These are phyloP conservation scores for Huso huso DNA, from an alignment of 2,797 vertebrate species.

Conservation along the genomic window DNA sequence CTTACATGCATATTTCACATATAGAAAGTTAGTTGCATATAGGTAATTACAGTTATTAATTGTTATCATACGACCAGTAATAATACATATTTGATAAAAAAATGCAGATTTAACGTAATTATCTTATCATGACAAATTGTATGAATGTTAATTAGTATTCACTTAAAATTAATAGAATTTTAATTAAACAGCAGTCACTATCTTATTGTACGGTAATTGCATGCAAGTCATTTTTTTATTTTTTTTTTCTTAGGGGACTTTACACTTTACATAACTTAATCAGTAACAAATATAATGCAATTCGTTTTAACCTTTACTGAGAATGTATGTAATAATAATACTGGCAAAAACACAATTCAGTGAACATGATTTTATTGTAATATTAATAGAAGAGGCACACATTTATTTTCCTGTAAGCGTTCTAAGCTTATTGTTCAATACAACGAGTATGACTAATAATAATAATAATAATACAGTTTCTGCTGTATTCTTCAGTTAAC, in stretches of 20 bases:
- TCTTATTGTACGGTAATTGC: conserved; percentile 40
- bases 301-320: no score
- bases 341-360: no score
- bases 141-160: conserved; percentile 50
- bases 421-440: no score
- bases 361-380: no score
- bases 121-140: conserved; percentile 43
- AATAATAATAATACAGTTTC: no score
- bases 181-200: conserved; percentile 42
- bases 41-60: conserved; percentile 32
- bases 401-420: no score
- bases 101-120: conserved; percentile 49
- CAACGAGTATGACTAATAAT: no score
- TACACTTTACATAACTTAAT: no score
- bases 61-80: conserved; percentile 47
- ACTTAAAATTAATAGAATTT: conserved; percentile 47
- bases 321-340: no score
- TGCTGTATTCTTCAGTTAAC: no score
- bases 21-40: conserved; percentile 26
- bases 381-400: no score
- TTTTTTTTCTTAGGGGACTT: background rate
- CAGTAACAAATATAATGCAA: no score
- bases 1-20: conserved; percentile 2
- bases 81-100: conserved; percentile 51
- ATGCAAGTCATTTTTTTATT: conserved; percentile 22